Base-by-base conservation (phyloP, 2,888 invertebrate species). In the Dryobotodes eremita region DNA sequence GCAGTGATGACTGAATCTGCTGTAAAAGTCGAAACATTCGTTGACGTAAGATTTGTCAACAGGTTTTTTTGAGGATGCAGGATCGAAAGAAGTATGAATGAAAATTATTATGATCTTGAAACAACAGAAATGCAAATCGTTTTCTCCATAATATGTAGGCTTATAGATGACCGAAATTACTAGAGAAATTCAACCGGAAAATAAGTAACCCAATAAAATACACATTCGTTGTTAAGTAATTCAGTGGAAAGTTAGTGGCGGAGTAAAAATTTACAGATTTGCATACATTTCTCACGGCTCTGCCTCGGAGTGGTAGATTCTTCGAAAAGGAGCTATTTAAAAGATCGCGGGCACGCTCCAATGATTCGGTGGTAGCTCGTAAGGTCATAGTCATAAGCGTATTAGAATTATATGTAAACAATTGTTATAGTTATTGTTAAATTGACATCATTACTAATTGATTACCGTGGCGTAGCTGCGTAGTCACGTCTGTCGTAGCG, bases 251-350 rank as follows among this genome's bases (percentile, higher is more conserved):
- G 64, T 81, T 74, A 64, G 76, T 72, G 78, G 75, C 31, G 69
- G 75, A 81, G 82, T 80, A 75, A 81, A 79, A 82, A 87, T 83
- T 77, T 80, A 62, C 76, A 71, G 73, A 88, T 91, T 90, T 89
- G 86, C 88, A 90, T 89, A 72, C 75, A 79, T 73, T 88, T 91
- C 91, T 84, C 92, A 77, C 80, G 86, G 71, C 89, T 85, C 79
- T 20, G 71, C 74, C 75, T 86, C 81, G 69, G 75, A 83, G 85
- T 90, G 87, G 92, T 92, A 93, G 92, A 92, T 93, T 91, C 85
- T 90, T 88, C 89, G 90, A 92, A 92, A 91, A 91, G 91, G 92
- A 93, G 92, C 92, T 91, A 92, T 95, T 93, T 92, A 90, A 92
- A 92, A 93, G 93, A 93, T 93, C 92, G 90, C 79, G 74, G 88